A percentile compares a stretch with the other conserved stretches of the same genome.
Conservation (phyloP, 1,140 invertebrate species). For the Dendroctonus valens region DNA sequence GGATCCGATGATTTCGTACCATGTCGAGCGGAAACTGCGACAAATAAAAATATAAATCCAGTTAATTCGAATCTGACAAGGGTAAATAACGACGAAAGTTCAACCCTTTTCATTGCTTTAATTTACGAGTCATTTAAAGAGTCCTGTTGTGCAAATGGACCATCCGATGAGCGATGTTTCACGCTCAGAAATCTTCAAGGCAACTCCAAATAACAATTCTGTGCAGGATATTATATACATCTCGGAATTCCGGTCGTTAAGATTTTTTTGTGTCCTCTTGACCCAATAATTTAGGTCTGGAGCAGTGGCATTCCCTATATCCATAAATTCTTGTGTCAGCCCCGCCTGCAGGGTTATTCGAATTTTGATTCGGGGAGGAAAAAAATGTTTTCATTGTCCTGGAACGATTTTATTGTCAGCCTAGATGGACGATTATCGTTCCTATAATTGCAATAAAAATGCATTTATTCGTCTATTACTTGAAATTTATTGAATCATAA, state of each 20-base stretch:
- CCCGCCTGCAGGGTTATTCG: slow-evolving; percentile 14
- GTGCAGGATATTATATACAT: neutral
- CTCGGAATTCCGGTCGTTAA: neutral
- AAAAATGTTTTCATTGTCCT: slow-evolving; percentile 15
- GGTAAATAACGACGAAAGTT: slow-evolving; percentile 28
- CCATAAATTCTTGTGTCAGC: slow-evolving; percentile 9
- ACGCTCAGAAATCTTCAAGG: neutral
- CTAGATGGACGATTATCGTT: slow-evolving; percentile 4
- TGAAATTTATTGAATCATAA: neutral
- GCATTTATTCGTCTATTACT: slow-evolving; percentile 8
- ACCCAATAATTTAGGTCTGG: slow-evolving; percentile 12
- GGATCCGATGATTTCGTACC: slow-evolving; percentile 27
- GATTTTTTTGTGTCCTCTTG: slow-evolving; percentile 2
- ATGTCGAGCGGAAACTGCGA: slow-evolving; percentile 30
- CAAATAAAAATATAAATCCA: slow-evolving; percentile 34
- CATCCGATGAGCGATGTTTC: neutral
- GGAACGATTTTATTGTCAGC: slow-evolving; percentile 7
- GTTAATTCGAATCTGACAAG: slow-evolving; percentile 25
- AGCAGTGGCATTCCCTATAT: slow-evolving; percentile 13
- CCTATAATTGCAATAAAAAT: slow-evolving; percentile 7
- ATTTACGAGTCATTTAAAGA: slow-evolving; percentile 12
- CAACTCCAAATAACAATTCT: neutral
- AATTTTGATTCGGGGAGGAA: slow-evolving; percentile 13
- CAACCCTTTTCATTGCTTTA: slow-evolving; percentile 16
- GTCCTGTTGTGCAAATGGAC: slow-evolving; percentile 3